phyloP scores from a whole-genome alignment of 2,113 vertebrate species.

The Cnemophilus loriae region DNA sequence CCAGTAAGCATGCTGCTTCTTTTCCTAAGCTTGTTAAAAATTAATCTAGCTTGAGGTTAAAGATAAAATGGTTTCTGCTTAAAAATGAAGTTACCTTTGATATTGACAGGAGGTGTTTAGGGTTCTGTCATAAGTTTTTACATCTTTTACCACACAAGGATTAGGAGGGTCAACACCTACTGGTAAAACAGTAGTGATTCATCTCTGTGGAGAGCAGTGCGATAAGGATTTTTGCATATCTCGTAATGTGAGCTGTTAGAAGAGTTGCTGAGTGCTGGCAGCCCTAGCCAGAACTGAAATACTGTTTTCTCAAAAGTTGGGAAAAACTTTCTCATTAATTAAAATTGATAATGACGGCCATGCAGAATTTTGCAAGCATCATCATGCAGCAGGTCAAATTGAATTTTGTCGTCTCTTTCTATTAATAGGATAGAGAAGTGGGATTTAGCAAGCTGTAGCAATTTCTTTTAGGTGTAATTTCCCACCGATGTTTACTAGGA shows the following conservation, averaged over 20 bases:
- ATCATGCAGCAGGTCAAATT: background rate
- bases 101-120: background rate
- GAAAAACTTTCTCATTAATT: background rate
- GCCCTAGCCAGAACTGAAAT: background rate
- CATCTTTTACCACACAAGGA: background rate
- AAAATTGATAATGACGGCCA: background rate
- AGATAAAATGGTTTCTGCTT: background rate
- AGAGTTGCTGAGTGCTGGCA: background rate
- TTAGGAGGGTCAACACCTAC: background rate
- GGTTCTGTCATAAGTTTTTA: background rate
- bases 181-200: background rate
- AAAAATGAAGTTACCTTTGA: background rate
- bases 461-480: background rate
- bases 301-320: background rate
- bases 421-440: background rate
- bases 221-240: background rate
- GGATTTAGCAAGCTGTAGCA: background rate
- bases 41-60: background rate
- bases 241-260: background rate
- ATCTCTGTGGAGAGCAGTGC: background rate
- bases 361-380: background rate
- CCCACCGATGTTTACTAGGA: background rate
- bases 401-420: background rate
- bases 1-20: background rate
- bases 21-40: background rate